Conservation (phyloP, 2,113 vertebrate species). For the Chauna torquata region DNA sequence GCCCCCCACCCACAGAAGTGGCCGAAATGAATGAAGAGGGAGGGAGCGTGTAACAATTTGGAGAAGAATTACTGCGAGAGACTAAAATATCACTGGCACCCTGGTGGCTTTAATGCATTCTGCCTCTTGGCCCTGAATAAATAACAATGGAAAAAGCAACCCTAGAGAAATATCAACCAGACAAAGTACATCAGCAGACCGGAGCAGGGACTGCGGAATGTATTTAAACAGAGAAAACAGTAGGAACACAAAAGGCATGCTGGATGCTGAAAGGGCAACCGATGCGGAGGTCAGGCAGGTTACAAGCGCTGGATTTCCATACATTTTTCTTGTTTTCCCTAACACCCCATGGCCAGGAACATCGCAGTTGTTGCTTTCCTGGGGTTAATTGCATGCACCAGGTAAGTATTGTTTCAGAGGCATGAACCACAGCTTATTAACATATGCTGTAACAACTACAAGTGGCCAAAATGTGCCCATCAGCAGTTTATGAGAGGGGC, state of each 20-base stretch:
- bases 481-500: background rate
- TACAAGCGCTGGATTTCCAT: background rate
- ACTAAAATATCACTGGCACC: constrained; percentile 7
- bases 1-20: background rate
- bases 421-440: background rate
- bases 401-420: background rate
- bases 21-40: background rate
- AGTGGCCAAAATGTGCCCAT: background rate
- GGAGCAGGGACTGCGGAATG: constrained; percentile 43
- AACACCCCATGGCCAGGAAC: background rate
- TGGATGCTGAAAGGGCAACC: background rate
- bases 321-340: background rate
- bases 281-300: fast-evolving
- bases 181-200: constrained; percentile 45
- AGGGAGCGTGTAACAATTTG: background rate
- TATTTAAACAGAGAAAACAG: constrained; percentile 36
- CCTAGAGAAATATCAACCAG: constrained; percentile 57
- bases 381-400: background rate
- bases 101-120: constrained; percentile 31
- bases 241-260: constrained; percentile 18
- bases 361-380: background rate
- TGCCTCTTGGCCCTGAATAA: constrained; percentile 45
- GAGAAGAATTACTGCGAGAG: background rate
- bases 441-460: background rate
- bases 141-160: constrained; percentile 52